Base-by-base conservation (phyloP, 2,888 invertebrate genomes). In the Archips crataeganus region DNA sequence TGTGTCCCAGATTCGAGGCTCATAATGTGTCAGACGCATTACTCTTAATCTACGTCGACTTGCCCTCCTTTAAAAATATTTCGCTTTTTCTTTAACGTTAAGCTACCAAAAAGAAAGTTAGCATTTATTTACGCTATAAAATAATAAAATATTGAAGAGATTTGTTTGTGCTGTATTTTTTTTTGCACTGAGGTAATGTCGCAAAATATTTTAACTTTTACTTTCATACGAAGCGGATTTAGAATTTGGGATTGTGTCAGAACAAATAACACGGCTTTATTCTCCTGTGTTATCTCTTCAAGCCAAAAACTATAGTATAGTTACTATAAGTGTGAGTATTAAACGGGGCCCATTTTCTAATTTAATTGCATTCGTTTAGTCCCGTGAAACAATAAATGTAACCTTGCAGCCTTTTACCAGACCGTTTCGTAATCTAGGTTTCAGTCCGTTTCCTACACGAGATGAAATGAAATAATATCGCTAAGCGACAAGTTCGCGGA, bases 1-100 rank as follows among this genome's bases (percentile, higher is more conserved):
- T 47, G 65, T 15, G 71, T 51, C 66, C 71, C 71, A 71, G 66
- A 71, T 71, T 71, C 63, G 23, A 2, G 54, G 51, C 15, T 32
- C 66, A 61, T 42, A 62, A 67, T 67, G 67, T 61, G 60, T 47
- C 62, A 57, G 39, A 62, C 62, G 39, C 72, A 63, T 72, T 67
- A 72, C 54, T 72, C 67, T 67, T 72, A 47, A 67, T 72, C 62
- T 51, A 32, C 54, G 49, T 59, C 51, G 71, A 66, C 65, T 62
- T 72, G 72, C 67, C 62, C 66, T 68, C 34, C 61, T 62, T 51
- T 36, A 61, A 32, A 9, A 57, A 45, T 59, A 67, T 57, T 45
- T 59, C 9, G 11, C 34, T 51, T 51, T 64, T 36, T 36, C 51
- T 36, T 60, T 13, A 34, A n/a, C 51, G 47, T 36, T 11, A 45